Evolutionary conservation across 2,888 invertebrate species (phyloP).

Genomic region (Megaustenia siamemsis): DNA sequence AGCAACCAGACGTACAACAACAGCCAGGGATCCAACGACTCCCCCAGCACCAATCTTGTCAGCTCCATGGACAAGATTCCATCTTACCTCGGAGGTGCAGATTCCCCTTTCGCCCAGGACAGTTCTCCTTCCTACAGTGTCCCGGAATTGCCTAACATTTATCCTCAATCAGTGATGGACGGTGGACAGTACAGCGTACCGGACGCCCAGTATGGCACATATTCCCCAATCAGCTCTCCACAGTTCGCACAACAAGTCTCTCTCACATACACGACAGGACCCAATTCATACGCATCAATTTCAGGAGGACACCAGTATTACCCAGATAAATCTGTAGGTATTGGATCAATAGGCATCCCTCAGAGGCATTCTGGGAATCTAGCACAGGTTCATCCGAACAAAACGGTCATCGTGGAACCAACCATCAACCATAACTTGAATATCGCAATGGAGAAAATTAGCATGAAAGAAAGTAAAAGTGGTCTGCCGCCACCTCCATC

Average conservation of each 20-base stretch:
- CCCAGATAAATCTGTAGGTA: background rate
- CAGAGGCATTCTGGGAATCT: slow-evolving; percentile 65
- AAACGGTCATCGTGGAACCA: slow-evolving; percentile 67
- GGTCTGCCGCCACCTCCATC: slow-evolving; percentile 40
- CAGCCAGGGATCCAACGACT: slow-evolving; percentile 56
- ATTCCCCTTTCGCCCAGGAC: slow-evolving; percentile 47
- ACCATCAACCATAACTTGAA: slow-evolving; percentile 66
- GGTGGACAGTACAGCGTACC: slow-evolving; percentile 56
- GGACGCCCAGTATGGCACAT: slow-evolving; percentile 49
- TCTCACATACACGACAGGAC: background rate
- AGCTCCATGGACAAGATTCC: slow-evolving; percentile 68
- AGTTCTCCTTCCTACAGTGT: slow-evolving; percentile 56
- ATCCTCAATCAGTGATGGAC: slow-evolving; percentile 41
- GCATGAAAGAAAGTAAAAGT: slow-evolving; percentile 61
- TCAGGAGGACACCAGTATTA: slow-evolving; percentile 40
- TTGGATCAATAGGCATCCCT: slow-evolving; percentile 46
- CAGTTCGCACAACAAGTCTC: slow-evolving; percentile 27
- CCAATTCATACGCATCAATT: slow-evolving; percentile 42
- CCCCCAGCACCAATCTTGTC: slow-evolving; percentile 72
- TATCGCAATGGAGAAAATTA: slow-evolving; percentile 61
- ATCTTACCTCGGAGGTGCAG: slow-evolving; percentile 52
- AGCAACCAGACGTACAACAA: slow-evolving; percentile 61
- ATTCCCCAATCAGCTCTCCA: slow-evolving; percentile 40
- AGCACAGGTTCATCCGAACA: slow-evolving; percentile 51
- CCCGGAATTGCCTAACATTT: slow-evolving; percentile 45